A percentile compares a stretch with the other conserved stretches of the same genome.
Conservation (phyloP, 2,797 vertebrate genomes). For the Tamandua tetradactyla region DNA sequence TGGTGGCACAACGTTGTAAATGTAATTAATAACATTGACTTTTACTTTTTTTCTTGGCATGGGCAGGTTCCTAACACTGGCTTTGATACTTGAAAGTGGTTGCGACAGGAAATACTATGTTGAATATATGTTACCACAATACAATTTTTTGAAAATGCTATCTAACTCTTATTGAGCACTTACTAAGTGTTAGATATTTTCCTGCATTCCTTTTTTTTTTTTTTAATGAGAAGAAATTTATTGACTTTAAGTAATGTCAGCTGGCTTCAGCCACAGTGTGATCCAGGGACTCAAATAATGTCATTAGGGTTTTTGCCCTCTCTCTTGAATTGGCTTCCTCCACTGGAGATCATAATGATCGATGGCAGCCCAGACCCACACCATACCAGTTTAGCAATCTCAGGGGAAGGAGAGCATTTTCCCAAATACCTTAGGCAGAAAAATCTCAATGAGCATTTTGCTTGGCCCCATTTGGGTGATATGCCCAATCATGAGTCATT, state of each 20-base stretch:
- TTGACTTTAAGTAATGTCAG: background rate
- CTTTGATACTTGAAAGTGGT: too few species aligned
- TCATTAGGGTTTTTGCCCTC: background rate
- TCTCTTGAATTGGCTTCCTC: background rate
- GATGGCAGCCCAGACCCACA: background rate
- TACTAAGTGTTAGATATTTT: background rate
- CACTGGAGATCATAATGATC: background rate
- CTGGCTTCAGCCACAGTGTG: conserved; percentile 25
- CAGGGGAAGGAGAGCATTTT: background rate
- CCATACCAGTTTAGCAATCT: background rate
- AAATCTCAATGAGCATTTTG: background rate
- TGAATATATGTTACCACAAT: too few species aligned
- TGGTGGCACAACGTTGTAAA: too few species aligned
- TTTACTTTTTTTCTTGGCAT: too few species aligned
- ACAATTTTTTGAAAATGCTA: background rate
- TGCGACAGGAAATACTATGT: too few species aligned
- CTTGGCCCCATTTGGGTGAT: background rate
- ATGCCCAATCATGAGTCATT: background rate
- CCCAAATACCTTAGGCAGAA: background rate
- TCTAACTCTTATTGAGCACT: background rate
- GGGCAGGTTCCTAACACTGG: too few species aligned
- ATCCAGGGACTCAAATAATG: background rate
- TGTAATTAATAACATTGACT: too few species aligned
- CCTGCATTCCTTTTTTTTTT: too few species aligned
- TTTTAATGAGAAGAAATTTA: too few species aligned